These are phyloP conservation scores for Corticium candelabrum DNA, from an alignment of 37 sponge, comb jelly and placozoan species.

Conservation along the genomic window DNA sequence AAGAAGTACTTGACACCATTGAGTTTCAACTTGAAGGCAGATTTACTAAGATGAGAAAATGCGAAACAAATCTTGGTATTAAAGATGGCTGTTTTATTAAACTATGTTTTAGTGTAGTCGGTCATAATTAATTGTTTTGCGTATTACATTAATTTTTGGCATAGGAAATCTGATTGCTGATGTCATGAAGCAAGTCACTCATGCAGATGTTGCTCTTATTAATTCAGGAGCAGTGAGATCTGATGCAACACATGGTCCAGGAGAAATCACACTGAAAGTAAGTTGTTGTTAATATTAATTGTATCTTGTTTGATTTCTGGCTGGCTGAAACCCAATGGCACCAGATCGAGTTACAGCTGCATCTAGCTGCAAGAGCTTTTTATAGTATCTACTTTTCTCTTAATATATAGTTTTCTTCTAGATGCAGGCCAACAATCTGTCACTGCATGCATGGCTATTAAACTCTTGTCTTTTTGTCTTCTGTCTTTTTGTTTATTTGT, in stretches of 20 bases:
- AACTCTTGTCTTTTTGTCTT: no score
- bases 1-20: constrained; percentile 32
- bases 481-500: no score
- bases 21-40: constrained; percentile 51
- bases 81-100: not conserved
- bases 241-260: constrained; percentile 35
- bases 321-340: no score
- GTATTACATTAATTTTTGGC: no score
- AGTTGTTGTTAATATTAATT: not conserved
- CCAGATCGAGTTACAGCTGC: no score
- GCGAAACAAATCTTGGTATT: constrained; percentile 66
- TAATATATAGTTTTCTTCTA: no score
- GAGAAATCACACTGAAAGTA: constrained; percentile 23
- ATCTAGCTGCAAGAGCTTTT: no score
- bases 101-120: not conserved
- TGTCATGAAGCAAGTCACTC: constrained; percentile 43
- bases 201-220: constrained; percentile 58
- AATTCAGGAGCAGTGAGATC: constrained; percentile 58
- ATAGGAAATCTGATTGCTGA: constrained; percentile 68
- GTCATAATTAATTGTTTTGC: not conserved
- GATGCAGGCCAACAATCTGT: no score
- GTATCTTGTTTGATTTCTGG: no score
- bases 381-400: no score
- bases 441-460: no score
- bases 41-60: constrained; percentile 42